Base-by-base conservation (phyloP, 92 coral and sea anemone species). In the Palythoa grandiflora region DNA sequence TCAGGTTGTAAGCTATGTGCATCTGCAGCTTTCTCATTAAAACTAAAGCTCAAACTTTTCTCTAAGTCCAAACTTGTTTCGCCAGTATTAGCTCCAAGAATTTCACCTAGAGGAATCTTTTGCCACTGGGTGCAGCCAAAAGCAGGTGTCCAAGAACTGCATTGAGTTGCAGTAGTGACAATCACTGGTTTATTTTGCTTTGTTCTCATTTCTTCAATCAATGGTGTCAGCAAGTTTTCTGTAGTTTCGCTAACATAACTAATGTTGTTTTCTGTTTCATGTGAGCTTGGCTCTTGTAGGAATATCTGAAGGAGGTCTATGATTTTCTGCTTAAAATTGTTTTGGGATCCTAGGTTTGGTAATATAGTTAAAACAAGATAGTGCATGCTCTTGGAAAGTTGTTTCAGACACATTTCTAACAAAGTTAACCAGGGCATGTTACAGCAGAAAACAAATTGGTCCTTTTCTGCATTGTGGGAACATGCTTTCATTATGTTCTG, bases 91-190 rank as follows among this genome's bases (percentile, higher is more conserved):
- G 80, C 70, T 60, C 96, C 98, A 38, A 95, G 68, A 40, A 95
- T 80, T 77, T 91, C 93, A 0, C 98, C 98, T 50, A 91, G 63
- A 61, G 98, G 92, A 70, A 95, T 95, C 21, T 85, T 48, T n/a
- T 91, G 86, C 98, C 98, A 95, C 5, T 85, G 86, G 28, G 93
- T 93, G 9, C 89, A 20, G 2, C 80, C 89, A 9, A 35, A 21
- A 17, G 89, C 87, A 53, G 54, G 76, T 68, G 92, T 66, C 98
- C 98, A 95, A 0, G 75, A 68, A 86, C 21, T 17, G 39, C 35
- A 20, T 36, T 14, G 71, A 54, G 77, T 35, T 53, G 21, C 39
- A 28, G 28, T 4, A 15, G 36, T 28, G 37, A 38, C 66, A 73
- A 44, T 68, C 37, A 19, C 14, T 10, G 17, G 44, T 15, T 38